Evolutionary conservation across 2,113 vertebrate species (phyloP).

Genomic region (Tylochromis polylepis): DNA sequence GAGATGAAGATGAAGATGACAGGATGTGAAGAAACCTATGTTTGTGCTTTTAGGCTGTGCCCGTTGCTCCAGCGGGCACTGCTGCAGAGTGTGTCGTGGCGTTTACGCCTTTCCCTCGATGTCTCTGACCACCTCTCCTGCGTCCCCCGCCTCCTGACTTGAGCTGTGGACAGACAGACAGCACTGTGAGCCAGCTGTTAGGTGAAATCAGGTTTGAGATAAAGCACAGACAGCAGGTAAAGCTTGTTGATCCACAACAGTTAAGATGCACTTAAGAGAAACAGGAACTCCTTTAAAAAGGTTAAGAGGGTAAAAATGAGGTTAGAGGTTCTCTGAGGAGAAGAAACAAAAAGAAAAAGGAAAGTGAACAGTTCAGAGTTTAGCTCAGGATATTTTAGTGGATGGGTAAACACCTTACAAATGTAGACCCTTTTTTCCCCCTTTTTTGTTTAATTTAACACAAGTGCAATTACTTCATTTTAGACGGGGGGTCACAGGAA

Average conservation of each 20-base stretch:
- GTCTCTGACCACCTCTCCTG: constrained; percentile 88
- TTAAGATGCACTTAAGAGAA: not conserved
- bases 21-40: not conserved
- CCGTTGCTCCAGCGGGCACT: constrained; percentile 66
- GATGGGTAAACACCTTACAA: not conserved
- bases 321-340: not conserved
- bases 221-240: not conserved
- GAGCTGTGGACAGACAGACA: constrained; percentile 64
- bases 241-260: not conserved
- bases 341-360: not conserved
- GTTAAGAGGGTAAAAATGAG: not conserved
- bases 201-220: not conserved
- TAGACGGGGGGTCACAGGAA: not conserved
- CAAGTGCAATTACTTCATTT: not conserved
- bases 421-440: fast-evolving
- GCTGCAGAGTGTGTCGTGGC: constrained; percentile 29
- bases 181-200: not conserved
- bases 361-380: not conserved
- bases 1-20: not conserved
- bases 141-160: constrained; percentile 84
- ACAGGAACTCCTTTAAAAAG: not conserved
- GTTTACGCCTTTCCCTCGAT: constrained; percentile 87
- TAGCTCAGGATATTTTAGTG: not conserved
- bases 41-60: constrained; percentile 75
- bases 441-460: not conserved